Evolutionary conservation across 2,888 invertebrate species (phyloP), one percentile per base, ranked within the genome.

Genomic region (Micropterix aruncella): DNA sequence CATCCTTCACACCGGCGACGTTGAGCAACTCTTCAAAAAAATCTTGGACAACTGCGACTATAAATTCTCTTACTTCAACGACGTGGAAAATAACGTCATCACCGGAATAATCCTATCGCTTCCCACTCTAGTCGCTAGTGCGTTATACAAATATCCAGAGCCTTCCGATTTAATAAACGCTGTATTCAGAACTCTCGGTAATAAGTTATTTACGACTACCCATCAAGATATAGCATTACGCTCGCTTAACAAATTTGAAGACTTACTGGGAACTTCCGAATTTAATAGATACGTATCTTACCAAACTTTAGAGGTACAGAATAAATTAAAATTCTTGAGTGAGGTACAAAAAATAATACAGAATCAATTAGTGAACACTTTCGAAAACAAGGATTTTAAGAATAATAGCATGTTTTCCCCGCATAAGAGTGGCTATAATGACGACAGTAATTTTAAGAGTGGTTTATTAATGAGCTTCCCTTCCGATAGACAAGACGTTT

Each of bases 181-280:
- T 2, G 67, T 68, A 44, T 69, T 76, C 52, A 66, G 73, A 53
- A 65, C 72, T 43, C 57, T 78, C 38, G 70, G 74, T 5, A 69
- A 70, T 36, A 77, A 75, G 55, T 65, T 74, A 58, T 74, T 65
- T 47, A 68, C 69, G 50, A 57, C 60, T 2, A 52, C 66, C 51
- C 63, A 77, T 52, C 81, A 80, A 60, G 85, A 87, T 58, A 78
- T 80, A 9, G 79, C 83, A 0, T 60, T 87, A 2, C 74, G 82
- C 52, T 80, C 87, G 2, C 60, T 88, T 46, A 64, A 79, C 41
- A 82, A 82, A 60, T 74, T 88, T 43, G 73, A 80, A 42, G 78
- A 81, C 48, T 65, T 78, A 4, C 70, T 85, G 46, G 86, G 86
- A 0, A 63, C 70, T 2, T 66, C 73, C 5, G 76, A 79, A 46